These are phyloP conservation scores for Philereme transversata DNA, from an alignment of 2,888 invertebrate genomes.

Conservation along the genomic window DNA sequence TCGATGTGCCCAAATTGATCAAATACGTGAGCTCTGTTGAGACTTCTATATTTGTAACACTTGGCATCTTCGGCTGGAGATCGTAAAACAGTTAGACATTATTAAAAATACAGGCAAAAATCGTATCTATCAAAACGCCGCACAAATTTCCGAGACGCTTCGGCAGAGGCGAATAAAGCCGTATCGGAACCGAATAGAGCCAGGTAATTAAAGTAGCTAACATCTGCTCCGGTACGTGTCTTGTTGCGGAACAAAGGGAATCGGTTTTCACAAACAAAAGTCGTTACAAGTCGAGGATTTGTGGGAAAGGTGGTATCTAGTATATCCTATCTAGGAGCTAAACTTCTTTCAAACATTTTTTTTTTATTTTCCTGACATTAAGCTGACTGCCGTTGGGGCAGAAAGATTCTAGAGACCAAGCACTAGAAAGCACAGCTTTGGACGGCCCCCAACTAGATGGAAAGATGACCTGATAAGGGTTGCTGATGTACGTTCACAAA, in stretches of 20 bases:
- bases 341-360: not conserved
- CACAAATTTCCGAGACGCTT: not conserved
- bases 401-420: too few species aligned
- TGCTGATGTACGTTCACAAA: too few species aligned
- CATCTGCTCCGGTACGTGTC: constrained; percentile 17
- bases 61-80: too few species aligned
- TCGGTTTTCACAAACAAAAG: constrained; percentile 24
- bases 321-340: not conserved
- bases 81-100: too few species aligned
- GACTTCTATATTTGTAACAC: too few species aligned
- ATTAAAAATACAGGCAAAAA: not conserved
- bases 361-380: too few species aligned
- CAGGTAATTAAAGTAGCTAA: constrained; percentile 28
- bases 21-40: too few species aligned
- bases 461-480: too few species aligned
- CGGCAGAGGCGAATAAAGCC: constrained; percentile 4
- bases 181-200: constrained; percentile 15
- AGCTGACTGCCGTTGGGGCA: too few species aligned
- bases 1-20: too few species aligned
- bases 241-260: constrained; percentile 19
- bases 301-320: not conserved
- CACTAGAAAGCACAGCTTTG: too few species aligned
- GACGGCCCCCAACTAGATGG: too few species aligned
- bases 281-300: constrained; percentile 25
- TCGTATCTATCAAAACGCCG: constrained; percentile 6